Evolutionary conservation across 2,113 vertebrate species (phyloP).

Genomic region (Neopipo cinnamomea): DNA sequence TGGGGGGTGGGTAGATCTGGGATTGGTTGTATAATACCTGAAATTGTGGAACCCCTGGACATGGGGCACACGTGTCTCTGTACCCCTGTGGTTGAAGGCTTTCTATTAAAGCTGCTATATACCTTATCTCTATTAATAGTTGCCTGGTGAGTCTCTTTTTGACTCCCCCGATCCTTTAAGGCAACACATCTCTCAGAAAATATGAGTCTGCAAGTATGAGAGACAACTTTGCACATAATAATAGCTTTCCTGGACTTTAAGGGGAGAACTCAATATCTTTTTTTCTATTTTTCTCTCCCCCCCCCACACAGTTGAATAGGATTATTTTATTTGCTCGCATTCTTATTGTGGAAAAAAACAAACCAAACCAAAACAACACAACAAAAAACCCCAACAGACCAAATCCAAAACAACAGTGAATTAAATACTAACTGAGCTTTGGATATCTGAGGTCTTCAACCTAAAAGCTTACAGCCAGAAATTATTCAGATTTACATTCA

Average conservation of each 20-base stretch:
- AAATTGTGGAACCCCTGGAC: too few species aligned
- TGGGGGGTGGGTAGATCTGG: too few species aligned
- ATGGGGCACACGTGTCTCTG: too few species aligned
- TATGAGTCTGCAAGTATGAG: background rate
- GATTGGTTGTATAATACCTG: too few species aligned
- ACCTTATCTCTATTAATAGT: too few species aligned
- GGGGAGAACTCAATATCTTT: fast-evolving
- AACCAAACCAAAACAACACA: background rate
- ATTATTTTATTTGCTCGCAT: background rate
- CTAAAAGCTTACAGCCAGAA: background rate
- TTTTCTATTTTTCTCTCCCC: background rate
- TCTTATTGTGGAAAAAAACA: background rate
- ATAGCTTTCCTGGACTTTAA: background rate
- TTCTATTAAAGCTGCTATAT: too few species aligned
- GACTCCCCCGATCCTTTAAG: too few species aligned
- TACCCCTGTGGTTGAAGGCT: too few species aligned
- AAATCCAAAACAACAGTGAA: background rate
- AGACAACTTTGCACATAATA: background rate
- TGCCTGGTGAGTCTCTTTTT: too few species aligned
- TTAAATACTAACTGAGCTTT: background rate
- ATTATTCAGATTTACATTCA: background rate
- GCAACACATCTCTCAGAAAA: background rate
- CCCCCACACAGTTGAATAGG: fast-evolving
- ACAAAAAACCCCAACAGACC: background rate
- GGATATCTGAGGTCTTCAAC: background rate